Conservation (phyloP, 2,797 vertebrate genomes). For the Dryobates pubescens region DNA sequence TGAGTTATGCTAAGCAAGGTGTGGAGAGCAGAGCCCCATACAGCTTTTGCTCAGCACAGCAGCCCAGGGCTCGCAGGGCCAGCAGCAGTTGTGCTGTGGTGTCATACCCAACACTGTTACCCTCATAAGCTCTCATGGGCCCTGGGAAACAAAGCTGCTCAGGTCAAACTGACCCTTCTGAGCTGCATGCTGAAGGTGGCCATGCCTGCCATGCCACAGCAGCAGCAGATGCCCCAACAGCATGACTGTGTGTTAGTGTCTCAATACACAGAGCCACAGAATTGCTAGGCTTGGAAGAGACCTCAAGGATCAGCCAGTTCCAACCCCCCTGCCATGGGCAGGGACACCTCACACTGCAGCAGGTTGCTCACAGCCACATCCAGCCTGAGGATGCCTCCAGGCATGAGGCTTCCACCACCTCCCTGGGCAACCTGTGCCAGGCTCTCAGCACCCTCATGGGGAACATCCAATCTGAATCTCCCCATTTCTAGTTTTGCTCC, state of each 20-base stretch:
- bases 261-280: not conserved
- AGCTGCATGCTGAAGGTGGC: not conserved
- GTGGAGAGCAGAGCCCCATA: conserved; percentile 50
- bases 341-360: no score
- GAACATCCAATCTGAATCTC: no score
- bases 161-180: conserved; percentile 9
- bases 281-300: no score
- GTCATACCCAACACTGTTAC: not conserved
- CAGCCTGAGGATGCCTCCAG: no score
- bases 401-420: no score
- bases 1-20: conserved; percentile 65
- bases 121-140: not conserved
- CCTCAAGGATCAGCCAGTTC: no score
- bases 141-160: conserved; percentile 15
- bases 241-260: not conserved
- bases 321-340: no score
- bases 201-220: not conserved
- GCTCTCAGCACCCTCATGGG: no score
- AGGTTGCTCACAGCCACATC: no score
- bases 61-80: not conserved
- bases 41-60: conserved; percentile 57
- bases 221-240: not conserved
- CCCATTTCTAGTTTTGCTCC: no score
- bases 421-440: no score
- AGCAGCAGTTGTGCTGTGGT: conserved; percentile 21